Percentiles rank a stretch among this genome's conserved stretches.
These are phyloP conservation scores for Drosophila mulleri DNA, from an alignment of 2,888 invertebrate genomes.

Conservation along the genomic window DNA sequence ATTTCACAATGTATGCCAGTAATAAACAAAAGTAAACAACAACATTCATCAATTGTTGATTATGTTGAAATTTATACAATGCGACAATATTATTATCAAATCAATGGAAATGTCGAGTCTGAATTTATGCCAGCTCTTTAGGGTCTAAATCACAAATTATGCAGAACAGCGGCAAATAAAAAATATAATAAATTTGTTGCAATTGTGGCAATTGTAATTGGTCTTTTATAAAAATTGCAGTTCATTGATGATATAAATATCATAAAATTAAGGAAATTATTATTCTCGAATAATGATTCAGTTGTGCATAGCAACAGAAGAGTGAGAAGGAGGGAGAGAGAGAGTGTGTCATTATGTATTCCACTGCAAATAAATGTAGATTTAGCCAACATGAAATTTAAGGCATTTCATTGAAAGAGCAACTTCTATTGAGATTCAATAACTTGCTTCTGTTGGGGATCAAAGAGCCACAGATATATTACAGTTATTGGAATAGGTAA, in stretches of 20 bases:
- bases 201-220: not conserved
- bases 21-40: not conserved
- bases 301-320: not conserved
- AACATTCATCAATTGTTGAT: not conserved
- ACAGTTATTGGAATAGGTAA: constrained; percentile 8
- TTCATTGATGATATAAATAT: constrained; percentile 2
- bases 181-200: too few relatives aligned
- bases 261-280: not conserved
- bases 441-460: constrained; percentile 16
- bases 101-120: not conserved
- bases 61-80: not conserved
- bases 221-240: not conserved
- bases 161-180: not conserved
- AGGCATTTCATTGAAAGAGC: not conserved
- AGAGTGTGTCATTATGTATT: not conserved
- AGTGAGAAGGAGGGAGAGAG: too few relatives aligned
- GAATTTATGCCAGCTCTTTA: not conserved
- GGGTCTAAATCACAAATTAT: not conserved
- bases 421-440: not conserved
- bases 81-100: not conserved
- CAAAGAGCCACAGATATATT: constrained; percentile 1
- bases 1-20: not conserved
- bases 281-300: not conserved
- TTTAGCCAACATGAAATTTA: not conserved
- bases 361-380: not conserved